A percentile compares a stretch with the other conserved stretches of the same genome.
phyloP scores from a whole-genome alignment of 2,113 vertebrate genomes.

The Oreocharis arfaki region DNA sequence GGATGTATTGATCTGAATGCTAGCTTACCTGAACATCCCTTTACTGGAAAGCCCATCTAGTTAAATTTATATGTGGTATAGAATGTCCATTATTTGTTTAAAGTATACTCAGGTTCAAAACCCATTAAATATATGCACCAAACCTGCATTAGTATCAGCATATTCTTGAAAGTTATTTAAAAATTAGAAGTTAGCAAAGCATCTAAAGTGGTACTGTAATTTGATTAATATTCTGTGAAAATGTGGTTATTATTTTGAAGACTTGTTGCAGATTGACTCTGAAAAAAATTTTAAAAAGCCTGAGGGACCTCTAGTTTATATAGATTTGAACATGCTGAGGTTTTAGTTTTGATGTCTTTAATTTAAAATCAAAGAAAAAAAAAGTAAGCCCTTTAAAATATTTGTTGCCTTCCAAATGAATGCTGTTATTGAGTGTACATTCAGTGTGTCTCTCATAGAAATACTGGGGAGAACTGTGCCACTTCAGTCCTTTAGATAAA shows the following conservation, averaged over 20 bases:
- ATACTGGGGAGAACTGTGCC: not conserved
- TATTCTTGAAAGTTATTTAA: conserved; percentile 10
- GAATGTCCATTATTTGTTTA: conserved; percentile 20
- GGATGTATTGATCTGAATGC: not conserved
- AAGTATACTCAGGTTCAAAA: conserved; percentile 37
- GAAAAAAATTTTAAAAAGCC: not conserved
- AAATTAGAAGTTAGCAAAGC: not conserved
- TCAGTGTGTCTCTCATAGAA: not conserved
- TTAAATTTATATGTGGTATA: conserved; percentile 32
- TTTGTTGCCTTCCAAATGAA: not conserved
- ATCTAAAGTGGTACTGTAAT: conserved; percentile 15
- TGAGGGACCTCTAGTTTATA: not conserved
- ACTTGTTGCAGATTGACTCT: not conserved
- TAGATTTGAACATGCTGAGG: not conserved
- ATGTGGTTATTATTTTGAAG: conserved; percentile 6
- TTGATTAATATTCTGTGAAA: conserved; percentile 14
- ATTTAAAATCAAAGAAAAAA: not conserved
- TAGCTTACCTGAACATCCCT: conserved; percentile 6
- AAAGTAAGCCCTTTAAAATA: not conserved
- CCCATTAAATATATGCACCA: conserved; percentile 1
- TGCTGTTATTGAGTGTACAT: not conserved
- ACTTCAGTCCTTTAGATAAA: not conserved
- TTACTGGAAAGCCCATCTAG: not conserved
- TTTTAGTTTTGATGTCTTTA: not conserved
- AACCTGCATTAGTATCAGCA: not conserved